Base-by-base conservation (phyloP, 2,888 invertebrate genomes). In the Aradus depressus region DNA sequence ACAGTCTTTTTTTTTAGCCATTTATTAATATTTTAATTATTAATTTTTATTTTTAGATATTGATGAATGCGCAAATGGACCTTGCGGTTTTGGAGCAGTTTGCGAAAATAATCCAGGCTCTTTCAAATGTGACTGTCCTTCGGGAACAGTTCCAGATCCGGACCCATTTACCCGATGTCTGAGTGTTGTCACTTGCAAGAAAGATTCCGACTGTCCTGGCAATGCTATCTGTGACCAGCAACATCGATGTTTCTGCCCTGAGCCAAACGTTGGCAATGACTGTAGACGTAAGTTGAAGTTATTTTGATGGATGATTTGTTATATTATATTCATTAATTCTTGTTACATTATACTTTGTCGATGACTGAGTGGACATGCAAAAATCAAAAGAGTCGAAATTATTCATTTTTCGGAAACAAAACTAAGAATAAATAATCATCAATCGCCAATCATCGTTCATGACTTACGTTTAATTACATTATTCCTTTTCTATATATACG, bases 231-330 rank as follows among this genome's bases (percentile, higher is more conserved):
- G 92, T 64, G 85, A 89, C 64, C 65, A 72, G 5, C 77, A 80
- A 57, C 78, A 80, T 53, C 77, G 84, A 62, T 92, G 92, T 65
- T 67, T 88, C 31, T 92, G 92, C 62, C 91, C 90, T 2, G 88
- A 88, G 63, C 92, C 92, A 0, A 91, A 91, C 65, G 74, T 88
- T 60, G 92, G 91, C 61, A 87, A 89, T 62, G 88, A 90, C 64
- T 92, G 92, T 63, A 78, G 90, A 68, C 91, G 87, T 87, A 75
- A 79, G 84, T 75, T 60, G n/a, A 10, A 12, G 10, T 28, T 14
- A 18, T 41, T 10, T 6, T 12, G 14, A 8, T 6, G 21, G 35
- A 10, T 39, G 8, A n/a, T 25, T 18, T 5, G 14, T 38, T 47
- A 2, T 4, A 18, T 25, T 4, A 2, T 42, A 23, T 26, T 42